Percentiles rank a stretch among this genome's conserved stretches.
Evolutionary conservation across 2,113 vertebrate genomes (phyloP).

Genomic region (Thamnophis sirtalis): DNA sequence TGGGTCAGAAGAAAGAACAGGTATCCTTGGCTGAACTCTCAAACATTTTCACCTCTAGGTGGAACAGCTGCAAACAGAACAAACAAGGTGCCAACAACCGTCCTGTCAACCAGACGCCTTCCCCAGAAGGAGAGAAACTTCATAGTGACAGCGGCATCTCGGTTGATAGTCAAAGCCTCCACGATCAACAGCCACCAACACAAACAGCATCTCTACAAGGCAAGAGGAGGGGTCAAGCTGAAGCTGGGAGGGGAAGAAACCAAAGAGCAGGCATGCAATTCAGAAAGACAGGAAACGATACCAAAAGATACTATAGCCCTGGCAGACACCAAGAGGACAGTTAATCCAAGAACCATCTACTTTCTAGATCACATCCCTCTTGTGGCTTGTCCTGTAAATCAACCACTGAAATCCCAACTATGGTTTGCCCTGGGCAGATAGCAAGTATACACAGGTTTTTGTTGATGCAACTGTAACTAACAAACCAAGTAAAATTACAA

Average conservation of each 20-base stretch:
- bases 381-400: neutral
- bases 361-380: neutral
- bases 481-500: neutral
- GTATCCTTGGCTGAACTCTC: neutral
- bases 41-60: constrained; percentile 70
- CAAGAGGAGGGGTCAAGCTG: constrained; percentile 20
- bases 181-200: constrained; percentile 81
- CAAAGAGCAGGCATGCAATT: neutral
- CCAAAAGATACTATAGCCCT: neutral
- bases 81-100: constrained; percentile 93
- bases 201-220: constrained; percentile 76
- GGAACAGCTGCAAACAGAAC: constrained; percentile 98
- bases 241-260: neutral
- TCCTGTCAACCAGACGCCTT: constrained; percentile 88
- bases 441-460: neutral
- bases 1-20: neutral
- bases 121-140: constrained; percentile 93
- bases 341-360: neutral
- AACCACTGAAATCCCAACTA: neutral
- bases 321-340: neutral
- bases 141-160: constrained; percentile 98
- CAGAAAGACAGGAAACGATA: neutral
- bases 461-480: neutral
- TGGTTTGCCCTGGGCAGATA: neutral
- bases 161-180: constrained; percentile 95